A percentile compares a stretch with the other conserved stretches of the same genome.
phyloP scores from a whole-genome alignment of 1,140 invertebrate genomes.

The Charaxes varanes region DNA sequence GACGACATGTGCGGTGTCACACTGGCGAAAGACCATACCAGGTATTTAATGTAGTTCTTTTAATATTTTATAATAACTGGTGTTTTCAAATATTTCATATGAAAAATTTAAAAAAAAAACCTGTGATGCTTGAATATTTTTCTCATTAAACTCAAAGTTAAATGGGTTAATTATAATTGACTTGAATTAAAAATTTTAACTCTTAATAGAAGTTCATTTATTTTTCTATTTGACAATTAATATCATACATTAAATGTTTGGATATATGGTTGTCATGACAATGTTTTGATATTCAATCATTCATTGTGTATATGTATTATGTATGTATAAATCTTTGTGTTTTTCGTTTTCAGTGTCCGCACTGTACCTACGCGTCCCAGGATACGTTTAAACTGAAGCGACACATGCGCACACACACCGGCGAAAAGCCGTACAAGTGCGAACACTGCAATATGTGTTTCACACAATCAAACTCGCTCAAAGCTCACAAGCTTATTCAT shows the following conservation, averaged over 20 bases:
- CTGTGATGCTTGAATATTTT: no score
- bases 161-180: no score
- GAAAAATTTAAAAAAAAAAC: no score
- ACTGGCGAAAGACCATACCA: slow-evolving; percentile 90
- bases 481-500: slow-evolving; percentile 95
- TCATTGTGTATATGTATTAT: no score
- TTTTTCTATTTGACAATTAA: neutral
- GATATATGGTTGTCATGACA: no score
- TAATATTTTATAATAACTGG: no score
- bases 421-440: slow-evolving; percentile 94
- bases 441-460: slow-evolving; percentile 93
- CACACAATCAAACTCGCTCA: slow-evolving; percentile 96
- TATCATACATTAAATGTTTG: no score
- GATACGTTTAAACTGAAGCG: slow-evolving; percentile 98
- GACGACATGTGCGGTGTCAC: slow-evolving; percentile 94
- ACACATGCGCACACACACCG: slow-evolving; percentile 96
- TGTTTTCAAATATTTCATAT: no score
- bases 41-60: no score
- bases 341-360: slow-evolving; percentile 83
- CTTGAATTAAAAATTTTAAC: neutral
- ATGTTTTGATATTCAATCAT: no score
- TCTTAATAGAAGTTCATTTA: neutral
- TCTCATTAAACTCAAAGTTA: no score
- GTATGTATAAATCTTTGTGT: slow-evolving; percentile 6
- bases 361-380: slow-evolving; percentile 97